Evolutionary conservation across 2,888 invertebrate genomes (phyloP), one percentile per base, ranked within the genome.

Genomic region (Entomobrya multifasciata): DNA sequence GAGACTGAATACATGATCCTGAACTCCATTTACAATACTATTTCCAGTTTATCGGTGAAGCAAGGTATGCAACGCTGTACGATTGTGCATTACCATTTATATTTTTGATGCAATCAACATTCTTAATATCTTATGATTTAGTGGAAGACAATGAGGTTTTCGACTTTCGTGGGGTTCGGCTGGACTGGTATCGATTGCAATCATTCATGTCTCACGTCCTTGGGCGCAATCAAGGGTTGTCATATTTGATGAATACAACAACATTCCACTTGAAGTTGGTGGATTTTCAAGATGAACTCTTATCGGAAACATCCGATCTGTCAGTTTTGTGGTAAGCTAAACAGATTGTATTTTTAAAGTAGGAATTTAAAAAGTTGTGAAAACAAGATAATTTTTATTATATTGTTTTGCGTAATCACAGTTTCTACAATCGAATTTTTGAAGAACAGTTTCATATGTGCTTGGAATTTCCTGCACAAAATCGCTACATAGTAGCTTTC

Each of bases 391-490:
- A n/a, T n/a, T n/a, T n/a, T n/a, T n/a, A n/a, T n/a, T n/a, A n/a
- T n/a, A n/a, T n/a, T 72, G 36, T 36, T 36, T 36, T 36, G 1
- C 55, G 89, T 60, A 65, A 74, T 91, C 91, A 30, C 91, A 94
- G 94, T 92, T 99, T 99, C 92, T 99, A 98, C 93, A 98, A 96
- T 92, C 96, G 97, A 93, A 97, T 98, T 92, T 99, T 99, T 93
- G 98, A 99, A 93, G 98, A 97, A 92, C 99, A 99, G 93, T 99
- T 99, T 92, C 98, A 98, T 92, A 97, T 98, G 97, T 99, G 99
- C 93, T 94, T 99, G 90, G 99, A 99, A 93, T 98, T 99, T 92
- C 99, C 99, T 41, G 98, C 99, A 25, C 99, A 99, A 93, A 98
- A 98, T 93, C 95, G 99, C 57, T 99, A 97, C 92, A 98, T 99